phyloP scores from a whole-genome alignment of 2,797 vertebrate genomes.

The Antrozous pallidus region DNA sequence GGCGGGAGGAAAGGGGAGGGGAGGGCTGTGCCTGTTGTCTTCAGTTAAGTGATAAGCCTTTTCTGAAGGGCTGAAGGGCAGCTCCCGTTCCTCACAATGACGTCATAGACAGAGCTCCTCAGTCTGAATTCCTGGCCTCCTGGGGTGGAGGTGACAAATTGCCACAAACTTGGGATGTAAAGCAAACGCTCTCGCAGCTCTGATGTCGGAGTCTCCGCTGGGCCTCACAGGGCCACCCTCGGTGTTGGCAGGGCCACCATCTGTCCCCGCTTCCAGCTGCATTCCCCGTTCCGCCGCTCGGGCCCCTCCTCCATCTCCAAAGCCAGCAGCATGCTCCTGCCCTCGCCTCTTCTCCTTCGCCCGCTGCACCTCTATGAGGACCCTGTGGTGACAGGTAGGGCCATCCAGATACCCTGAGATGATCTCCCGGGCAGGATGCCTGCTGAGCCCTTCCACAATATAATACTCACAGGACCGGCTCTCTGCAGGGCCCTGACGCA shows the following conservation, averaged over 20 bases:
- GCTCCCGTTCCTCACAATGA: background rate
- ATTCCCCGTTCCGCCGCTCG: fast-evolving
- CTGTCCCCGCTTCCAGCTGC: background rate
- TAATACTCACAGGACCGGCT: background rate
- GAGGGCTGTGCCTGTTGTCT: background rate
- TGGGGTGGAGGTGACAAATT: background rate
- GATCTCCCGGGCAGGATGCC: background rate
- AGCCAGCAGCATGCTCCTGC: fast-evolving
- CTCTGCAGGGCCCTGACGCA: fast-evolving
- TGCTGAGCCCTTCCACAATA: no score
- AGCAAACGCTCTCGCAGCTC: background rate
- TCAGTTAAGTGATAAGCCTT: background rate
- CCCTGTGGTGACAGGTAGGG: background rate
- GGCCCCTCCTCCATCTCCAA: background rate
- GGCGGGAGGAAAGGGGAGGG: no score
- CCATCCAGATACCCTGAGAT: background rate
- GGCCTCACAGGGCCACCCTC: background rate
- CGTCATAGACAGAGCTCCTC: background rate
- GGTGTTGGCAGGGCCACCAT: background rate
- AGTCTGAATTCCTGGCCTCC: background rate
- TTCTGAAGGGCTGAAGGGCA: background rate
- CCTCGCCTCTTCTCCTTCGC: fast-evolving
- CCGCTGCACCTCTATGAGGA: background rate
- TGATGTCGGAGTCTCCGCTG: background rate
- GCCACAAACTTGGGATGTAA: background rate